phyloP scores from a whole-genome alignment of 2,113 vertebrate genomes.

The Pedetes capensis region DNA sequence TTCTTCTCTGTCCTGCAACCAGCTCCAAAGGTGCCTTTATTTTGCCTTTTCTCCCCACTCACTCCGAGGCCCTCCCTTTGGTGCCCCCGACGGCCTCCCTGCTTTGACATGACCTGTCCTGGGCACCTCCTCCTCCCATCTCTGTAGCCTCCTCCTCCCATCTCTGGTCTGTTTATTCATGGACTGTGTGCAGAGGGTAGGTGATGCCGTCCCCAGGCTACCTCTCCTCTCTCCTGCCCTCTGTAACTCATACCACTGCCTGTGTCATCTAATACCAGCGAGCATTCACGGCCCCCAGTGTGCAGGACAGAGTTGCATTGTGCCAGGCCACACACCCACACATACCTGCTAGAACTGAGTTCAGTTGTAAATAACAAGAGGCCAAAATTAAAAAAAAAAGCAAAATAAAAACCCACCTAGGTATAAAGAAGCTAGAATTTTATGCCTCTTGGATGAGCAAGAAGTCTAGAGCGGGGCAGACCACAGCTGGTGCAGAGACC shows the following conservation, averaged over 20 bases:
- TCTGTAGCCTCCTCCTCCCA: too few relatives aligned
- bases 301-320: not conserved
- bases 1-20: not conserved
- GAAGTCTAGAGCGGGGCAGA: not conserved
- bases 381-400: not conserved
- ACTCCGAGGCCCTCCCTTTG: not conserved
- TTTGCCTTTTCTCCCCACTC: not conserved
- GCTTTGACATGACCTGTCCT: not conserved
- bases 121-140: not conserved
- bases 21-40: not conserved
- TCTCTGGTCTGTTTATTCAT: not conserved
- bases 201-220: slow-evolving; percentile 25
- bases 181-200: not conserved
- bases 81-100: not conserved
- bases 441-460: not conserved
- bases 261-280: not conserved
- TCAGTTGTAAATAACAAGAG: not conserved
- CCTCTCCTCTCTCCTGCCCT: slow-evolving; percentile 44
- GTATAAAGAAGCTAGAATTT: not conserved
- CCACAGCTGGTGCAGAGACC: not conserved
- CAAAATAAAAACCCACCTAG: not conserved
- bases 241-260: slow-evolving; percentile 56
- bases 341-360: not conserved
- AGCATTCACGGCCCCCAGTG: not conserved
- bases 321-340: not conserved